Conservation (phyloP, 2,888 invertebrate species). For the Gymnoscelis rufifasciata region DNA sequence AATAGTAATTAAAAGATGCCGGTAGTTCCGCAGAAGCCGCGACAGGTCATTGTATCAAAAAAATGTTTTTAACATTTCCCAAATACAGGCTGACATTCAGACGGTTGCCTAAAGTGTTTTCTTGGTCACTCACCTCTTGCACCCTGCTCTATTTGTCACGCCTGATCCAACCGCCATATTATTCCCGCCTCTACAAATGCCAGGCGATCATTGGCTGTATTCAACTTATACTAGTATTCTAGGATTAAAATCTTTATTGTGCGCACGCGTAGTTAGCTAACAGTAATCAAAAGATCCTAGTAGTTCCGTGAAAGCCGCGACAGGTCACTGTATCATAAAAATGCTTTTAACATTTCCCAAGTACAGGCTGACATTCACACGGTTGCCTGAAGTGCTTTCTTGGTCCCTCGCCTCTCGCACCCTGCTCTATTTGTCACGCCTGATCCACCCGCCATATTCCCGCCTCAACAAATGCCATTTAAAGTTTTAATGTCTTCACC, state of each 20-base stretch:
- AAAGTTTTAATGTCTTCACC: constrained; percentile 30
- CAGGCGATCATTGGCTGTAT: no score
- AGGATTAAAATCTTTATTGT: no score
- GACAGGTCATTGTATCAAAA: not conserved
- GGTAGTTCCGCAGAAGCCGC: no score
- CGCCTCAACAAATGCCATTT: constrained; percentile 29
- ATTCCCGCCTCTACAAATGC: constrained; percentile 30
- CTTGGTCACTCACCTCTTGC: constrained; percentile 18
- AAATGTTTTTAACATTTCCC: constrained; percentile 4
- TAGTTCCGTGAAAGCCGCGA: no score
- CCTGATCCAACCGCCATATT: constrained; percentile 29
- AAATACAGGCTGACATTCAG: constrained; percentile 16
- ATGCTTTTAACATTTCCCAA: constrained; percentile 5
- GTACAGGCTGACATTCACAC: constrained; percentile 18
- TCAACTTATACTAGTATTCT: no score
- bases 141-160: constrained; percentile 25
- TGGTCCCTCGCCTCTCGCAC: constrained; percentile 19
- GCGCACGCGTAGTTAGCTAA: no score
- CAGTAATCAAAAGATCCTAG: no score
- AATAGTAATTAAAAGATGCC: no score
- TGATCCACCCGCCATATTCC: constrained; percentile 30
- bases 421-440: constrained; percentile 25
- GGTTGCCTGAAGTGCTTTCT: constrained; percentile 16
- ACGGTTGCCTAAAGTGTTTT: constrained; percentile 15
- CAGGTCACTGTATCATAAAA: not conserved